Evolutionary conservation across 2,888 invertebrate genomes (phyloP).

Genomic region (Elegia similella): DNA sequence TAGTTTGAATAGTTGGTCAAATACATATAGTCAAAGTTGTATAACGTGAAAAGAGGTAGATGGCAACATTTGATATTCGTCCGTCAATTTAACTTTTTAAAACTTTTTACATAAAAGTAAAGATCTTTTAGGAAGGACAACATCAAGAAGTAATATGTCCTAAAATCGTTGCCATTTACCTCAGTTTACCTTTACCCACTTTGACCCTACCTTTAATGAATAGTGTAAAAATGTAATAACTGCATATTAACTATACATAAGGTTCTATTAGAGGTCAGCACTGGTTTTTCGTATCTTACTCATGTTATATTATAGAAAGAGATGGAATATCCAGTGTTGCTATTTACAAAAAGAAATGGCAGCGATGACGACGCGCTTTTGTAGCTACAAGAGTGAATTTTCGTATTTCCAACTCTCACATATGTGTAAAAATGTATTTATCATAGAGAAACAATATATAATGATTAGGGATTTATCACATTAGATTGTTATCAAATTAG

Average conservation of each 20-base stretch:
- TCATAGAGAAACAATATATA: constrained; percentile 36
- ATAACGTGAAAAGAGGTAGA: too few species aligned
- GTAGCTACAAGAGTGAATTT: constrained; percentile 24
- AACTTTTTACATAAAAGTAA: too few species aligned
- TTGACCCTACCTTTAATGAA: constrained; percentile 1
- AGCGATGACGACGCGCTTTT: constrained; percentile 24
- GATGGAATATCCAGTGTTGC: constrained; percentile 12
- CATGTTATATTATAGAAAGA: constrained; percentile 4
- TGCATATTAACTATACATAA: constrained; percentile 14
- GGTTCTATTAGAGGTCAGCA: constrained; percentile 10
- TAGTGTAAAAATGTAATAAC: constrained; percentile 17
- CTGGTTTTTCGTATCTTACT: constrained; percentile 13
- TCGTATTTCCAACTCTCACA: constrained; percentile 33
- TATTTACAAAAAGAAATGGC: constrained; percentile 8
- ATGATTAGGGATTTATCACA: constrained; percentile 54
- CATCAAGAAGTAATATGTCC: too few species aligned
- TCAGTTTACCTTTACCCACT: too few species aligned
- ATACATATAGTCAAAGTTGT: not conserved
- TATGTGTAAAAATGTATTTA: constrained; percentile 46
- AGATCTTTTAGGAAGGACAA: too few species aligned
- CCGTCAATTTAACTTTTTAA: too few species aligned
- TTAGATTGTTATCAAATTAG: constrained; percentile 67
- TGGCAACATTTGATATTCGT: too few species aligned
- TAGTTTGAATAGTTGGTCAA: constrained; percentile 8
- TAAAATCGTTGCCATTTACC: too few species aligned